These are phyloP conservation scores for Stenodera caucasica DNA, from an alignment of 2,888 invertebrate genomes.

Conservation along the genomic window DNA sequence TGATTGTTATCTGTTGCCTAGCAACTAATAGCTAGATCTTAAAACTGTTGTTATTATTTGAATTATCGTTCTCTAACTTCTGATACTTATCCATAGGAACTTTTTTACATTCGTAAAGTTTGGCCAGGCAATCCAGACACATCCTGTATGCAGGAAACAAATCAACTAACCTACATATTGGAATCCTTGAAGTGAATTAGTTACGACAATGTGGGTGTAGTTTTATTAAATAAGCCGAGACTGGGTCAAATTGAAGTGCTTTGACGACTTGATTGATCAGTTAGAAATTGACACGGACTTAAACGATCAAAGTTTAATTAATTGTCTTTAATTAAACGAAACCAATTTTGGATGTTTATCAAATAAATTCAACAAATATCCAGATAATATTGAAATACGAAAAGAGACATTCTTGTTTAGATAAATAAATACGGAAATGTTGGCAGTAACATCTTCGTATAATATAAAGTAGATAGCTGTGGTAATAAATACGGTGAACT, in stretches of 20 bases:
- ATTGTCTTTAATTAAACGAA: background rate
- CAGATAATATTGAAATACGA: background rate
- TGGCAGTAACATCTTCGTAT: constrained; percentile 39
- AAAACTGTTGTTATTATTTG: no score
- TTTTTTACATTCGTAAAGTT: no score
- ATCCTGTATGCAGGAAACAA: constrained; percentile 21
- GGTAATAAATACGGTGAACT: constrained; percentile 51
- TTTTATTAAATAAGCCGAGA: constrained; percentile 27
- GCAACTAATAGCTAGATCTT: no score
- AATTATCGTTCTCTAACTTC: no score
- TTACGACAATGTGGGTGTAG: constrained; percentile 17
- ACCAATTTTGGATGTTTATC: no score
- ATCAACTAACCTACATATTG: constrained; percentile 21
- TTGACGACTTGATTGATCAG: constrained; percentile 23
- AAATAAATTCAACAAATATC: no score
- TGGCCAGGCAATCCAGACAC: no score
- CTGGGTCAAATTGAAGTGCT: constrained; percentile 27
- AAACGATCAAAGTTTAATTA: constrained; percentile 10
- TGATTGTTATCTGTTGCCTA: no score
- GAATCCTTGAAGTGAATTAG: constrained; percentile 28
- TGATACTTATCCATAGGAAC: no score
- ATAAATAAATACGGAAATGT: constrained; percentile 28
- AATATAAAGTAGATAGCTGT: constrained; percentile 47
- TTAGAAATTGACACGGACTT: constrained; percentile 10
- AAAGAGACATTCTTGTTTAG: constrained; percentile 18